Percentiles rank a stretch among this genome's conserved stretches.
These are phyloP conservation scores for Exaiptasia diaphana DNA, from an alignment of 64 coral and sea anemone species.

Conservation along the genomic window DNA sequence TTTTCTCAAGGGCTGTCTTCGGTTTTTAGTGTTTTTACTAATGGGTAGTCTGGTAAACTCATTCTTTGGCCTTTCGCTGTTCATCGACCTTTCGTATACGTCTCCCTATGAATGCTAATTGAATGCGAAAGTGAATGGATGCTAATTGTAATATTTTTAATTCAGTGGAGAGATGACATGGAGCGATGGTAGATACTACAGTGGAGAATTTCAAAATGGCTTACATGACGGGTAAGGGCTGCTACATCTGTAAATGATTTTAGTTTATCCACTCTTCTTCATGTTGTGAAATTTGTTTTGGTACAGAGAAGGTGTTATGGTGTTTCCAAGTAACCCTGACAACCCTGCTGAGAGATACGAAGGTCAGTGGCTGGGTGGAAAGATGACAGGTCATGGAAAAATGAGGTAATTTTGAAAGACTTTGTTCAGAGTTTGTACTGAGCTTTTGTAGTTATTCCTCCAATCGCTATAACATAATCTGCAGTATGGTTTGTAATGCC, in stretches of 20 bases:
- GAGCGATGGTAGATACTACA: slow-evolving; percentile 73
- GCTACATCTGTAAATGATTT: neutral
- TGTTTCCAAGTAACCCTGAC: slow-evolving; percentile 52
- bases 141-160: no score
- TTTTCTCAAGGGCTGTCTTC: no score
- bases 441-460: neutral
- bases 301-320: slow-evolving; percentile 71
- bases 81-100: no score
- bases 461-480: no score
- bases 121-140: no score
- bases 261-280: neutral
- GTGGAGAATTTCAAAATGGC: slow-evolving; percentile 80
- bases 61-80: no score
- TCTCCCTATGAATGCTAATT: no score
- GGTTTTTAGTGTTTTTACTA: no score
- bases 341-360: slow-evolving; percentile 66
- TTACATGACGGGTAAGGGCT: slow-evolving; percentile 74
- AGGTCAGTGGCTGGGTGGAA: slow-evolving; percentile 80
- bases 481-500: no score
- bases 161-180: slow-evolving; percentile 90
- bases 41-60: no score
- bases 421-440: neutral
- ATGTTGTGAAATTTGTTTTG: neutral
- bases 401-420: slow-evolving; percentile 59
- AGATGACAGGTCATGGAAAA: slow-evolving; percentile 86